Evolutionary conservation across 2,888 invertebrate genomes (phyloP).

Genomic region (Doris montereyensis): DNA sequence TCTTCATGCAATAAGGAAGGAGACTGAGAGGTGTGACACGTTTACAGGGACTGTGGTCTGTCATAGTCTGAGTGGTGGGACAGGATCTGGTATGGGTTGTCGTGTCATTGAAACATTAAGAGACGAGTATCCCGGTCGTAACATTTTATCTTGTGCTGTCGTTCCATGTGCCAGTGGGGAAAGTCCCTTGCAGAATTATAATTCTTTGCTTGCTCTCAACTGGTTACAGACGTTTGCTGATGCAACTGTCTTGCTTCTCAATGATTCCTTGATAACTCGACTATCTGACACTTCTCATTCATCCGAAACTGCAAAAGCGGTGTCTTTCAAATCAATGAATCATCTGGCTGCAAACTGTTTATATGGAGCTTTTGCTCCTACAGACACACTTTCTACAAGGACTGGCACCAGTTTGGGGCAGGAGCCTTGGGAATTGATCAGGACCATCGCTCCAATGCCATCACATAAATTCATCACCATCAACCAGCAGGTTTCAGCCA

Average conservation of each 20-base stretch:
- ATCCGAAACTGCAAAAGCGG: slow-evolving; percentile 38
- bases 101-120: slow-evolving; percentile 62
- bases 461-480: slow-evolving; percentile 62
- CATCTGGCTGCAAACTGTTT: slow-evolving; percentile 62
- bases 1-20: slow-evolving; percentile 62
- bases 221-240: slow-evolving; percentile 62
- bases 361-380: slow-evolving; percentile 64
- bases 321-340: slow-evolving; percentile 63
- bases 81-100: slow-evolving; percentile 71
- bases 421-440: slow-evolving; percentile 69
- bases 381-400: slow-evolving; percentile 59
- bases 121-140: slow-evolving; percentile 63
- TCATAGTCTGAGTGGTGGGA: slow-evolving; percentile 72
- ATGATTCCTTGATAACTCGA: slow-evolving; percentile 28
- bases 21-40: slow-evolving; percentile 68
- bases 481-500: slow-evolving; percentile 50
- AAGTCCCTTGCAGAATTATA: slow-evolving; percentile 71
- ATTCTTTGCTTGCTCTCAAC: slow-evolving; percentile 63
- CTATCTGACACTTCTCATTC: background rate
- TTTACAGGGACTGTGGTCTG: slow-evolving; percentile 64
- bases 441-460: slow-evolving; percentile 67
- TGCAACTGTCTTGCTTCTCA: slow-evolving; percentile 30
- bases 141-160: slow-evolving; percentile 66
- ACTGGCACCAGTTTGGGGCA: slow-evolving; percentile 63
- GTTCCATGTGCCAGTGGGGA: slow-evolving; percentile 69